Percentiles rank a stretch among this genome's conserved stretches.
Conservation (phyloP, 1,140 invertebrate genomes). For the Cardiocondyla obscurior region DNA sequence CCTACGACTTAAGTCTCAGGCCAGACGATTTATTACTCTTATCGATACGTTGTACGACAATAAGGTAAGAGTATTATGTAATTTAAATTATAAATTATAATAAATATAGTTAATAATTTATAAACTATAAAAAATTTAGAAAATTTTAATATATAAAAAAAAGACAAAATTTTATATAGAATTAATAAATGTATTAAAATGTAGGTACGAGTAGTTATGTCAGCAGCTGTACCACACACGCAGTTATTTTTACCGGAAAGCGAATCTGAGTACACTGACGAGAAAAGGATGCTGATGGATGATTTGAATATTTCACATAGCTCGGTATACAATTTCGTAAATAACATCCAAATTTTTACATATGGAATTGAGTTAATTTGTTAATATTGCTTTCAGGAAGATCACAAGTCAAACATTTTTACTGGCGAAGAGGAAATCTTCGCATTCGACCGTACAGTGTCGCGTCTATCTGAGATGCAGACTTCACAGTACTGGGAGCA, state of each 20-base stretch:
- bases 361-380: neutral
- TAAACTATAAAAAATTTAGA: neutral
- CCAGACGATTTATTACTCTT: slow-evolving; percentile 97
- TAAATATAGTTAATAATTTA: neutral
- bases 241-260: slow-evolving; percentile 89
- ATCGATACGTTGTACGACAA: slow-evolving; percentile 99
- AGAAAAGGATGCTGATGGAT: slow-evolving; percentile 95
- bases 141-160: neutral
- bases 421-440: slow-evolving; percentile 99
- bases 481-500: slow-evolving; percentile 95
- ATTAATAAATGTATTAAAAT: slow-evolving; percentile 55
- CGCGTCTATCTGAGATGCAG: slow-evolving; percentile 97
- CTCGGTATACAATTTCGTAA: slow-evolving; percentile 79
- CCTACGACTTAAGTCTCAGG: slow-evolving; percentile 90
- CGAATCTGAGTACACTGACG: slow-evolving; percentile 86
- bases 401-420: slow-evolving; percentile 93
- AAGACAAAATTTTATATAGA: neutral
- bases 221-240: slow-evolving; percentile 90
- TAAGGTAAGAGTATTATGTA: slow-evolving; percentile 85
- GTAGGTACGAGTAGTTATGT: slow-evolving; percentile 91
- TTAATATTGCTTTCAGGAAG: slow-evolving; percentile 84
- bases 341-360: neutral
- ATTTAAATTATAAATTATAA: slow-evolving; percentile 3
- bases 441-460: slow-evolving; percentile 97
- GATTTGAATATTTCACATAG: slow-evolving; percentile 91